phyloP scores from a whole-genome alignment of 2,113 vertebrate genomes.

The Cephalopholis sonnerati region DNA sequence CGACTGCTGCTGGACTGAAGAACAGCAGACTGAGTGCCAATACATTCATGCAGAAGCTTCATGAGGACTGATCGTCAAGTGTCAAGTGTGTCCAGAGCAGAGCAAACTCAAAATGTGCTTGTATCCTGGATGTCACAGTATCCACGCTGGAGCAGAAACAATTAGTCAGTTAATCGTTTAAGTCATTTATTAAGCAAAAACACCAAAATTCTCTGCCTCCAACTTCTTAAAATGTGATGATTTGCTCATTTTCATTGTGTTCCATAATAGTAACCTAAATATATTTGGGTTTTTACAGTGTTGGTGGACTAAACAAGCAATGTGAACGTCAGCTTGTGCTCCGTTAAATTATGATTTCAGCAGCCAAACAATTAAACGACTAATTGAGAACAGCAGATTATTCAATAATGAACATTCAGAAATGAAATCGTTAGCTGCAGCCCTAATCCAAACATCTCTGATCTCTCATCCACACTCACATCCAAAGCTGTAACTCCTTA shows the following conservation, averaged over 20 bases:
- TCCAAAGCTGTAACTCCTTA: neutral
- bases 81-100: neutral
- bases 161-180: neutral
- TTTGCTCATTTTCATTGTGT: neutral
- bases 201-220: neutral
- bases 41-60: neutral
- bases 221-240: neutral
- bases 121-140: neutral
- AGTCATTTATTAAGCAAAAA: neutral
- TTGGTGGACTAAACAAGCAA: neutral
- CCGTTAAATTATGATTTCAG: neutral
- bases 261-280: neutral
- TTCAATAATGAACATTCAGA: neutral
- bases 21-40: neutral
- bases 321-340: neutral
- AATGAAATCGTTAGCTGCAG: neutral
- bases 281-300: neutral
- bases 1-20: neutral
- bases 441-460: neutral
- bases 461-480: conserved; percentile 10
- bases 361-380: neutral
- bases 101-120: neutral
- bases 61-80: neutral
- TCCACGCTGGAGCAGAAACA: neutral
- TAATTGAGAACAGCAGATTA: neutral